Evolutionary conservation across 2,113 vertebrate genomes (phyloP).

Genomic region (Gnathonemus longibarbis): DNA sequence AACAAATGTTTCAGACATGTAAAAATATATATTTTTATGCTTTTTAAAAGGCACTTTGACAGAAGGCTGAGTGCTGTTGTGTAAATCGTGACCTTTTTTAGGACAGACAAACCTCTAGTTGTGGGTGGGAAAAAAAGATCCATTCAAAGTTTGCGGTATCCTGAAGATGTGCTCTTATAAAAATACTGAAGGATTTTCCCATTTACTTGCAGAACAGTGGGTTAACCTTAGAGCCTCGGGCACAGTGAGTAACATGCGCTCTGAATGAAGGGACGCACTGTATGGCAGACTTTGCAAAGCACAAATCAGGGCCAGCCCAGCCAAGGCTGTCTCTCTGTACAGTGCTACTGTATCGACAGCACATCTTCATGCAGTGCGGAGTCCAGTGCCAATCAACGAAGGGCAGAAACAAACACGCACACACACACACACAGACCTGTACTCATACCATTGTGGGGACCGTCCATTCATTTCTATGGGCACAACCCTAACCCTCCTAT

Average conservation of each 20-base stretch:
- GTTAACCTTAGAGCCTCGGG: not conserved
- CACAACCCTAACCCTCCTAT: too few species aligned
- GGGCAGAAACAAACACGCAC: not conserved
- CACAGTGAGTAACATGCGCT: conserved; percentile 12
- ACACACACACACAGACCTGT: too few species aligned
- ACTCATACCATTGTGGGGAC: too few species aligned
- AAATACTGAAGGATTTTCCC: not conserved
- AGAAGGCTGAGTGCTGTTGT: not conserved
- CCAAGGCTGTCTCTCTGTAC: not conserved
- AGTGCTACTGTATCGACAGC: not conserved
- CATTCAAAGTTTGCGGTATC: not conserved
- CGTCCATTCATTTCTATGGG: too few species aligned
- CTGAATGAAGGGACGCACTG: conserved; percentile 23
- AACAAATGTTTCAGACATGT: not conserved
- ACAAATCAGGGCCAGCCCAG: not conserved
- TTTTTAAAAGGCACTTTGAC: not conserved
- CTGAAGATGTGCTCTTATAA: not conserved
- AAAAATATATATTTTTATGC: not conserved
- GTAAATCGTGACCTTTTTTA: not conserved
- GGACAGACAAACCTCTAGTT: not conserved
- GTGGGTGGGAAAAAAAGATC: not conserved
- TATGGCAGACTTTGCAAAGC: not conserved
- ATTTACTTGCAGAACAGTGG: not conserved
- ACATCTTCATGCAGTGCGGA: not conserved
- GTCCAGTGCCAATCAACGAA: not conserved